Conservation (phyloP, 2,113 vertebrate genomes). For the Daubentonia madagascariensis region DNA sequence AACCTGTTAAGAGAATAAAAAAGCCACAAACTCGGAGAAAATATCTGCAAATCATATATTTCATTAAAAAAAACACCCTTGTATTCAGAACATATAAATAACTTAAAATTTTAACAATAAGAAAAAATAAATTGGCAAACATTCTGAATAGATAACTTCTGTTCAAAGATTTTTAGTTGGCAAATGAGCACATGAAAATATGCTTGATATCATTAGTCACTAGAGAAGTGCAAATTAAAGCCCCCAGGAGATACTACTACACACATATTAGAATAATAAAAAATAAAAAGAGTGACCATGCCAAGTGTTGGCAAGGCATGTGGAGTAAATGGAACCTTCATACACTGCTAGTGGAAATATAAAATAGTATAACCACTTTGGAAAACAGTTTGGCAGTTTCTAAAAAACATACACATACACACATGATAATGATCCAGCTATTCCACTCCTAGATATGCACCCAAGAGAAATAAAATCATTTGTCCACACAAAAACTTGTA, state of each 20-base stretch:
- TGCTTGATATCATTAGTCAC: not conserved
- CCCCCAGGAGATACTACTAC: not conserved
- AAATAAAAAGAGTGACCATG: not conserved
- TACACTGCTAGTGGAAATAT: not conserved
- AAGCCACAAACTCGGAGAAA: not conserved
- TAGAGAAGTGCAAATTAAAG: not conserved
- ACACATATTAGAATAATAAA: not conserved
- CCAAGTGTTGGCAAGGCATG: not conserved
- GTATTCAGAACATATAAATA: not conserved
- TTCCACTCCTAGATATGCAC: not conserved
- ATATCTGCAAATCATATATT: not conserved
- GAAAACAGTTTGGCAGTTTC: not conserved
- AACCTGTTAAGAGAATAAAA: not conserved
- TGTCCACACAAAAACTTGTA: not conserved
- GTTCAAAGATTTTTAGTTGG: not conserved
- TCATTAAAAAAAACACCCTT: not conserved
- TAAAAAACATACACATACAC: not conserved
- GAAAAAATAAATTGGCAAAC: not conserved
- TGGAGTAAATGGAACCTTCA: not conserved
- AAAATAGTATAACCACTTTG: not conserved
- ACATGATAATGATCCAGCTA: not conserved
- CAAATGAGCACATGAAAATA: not conserved
- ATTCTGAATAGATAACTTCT: not conserved
- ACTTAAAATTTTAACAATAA: not conserved
- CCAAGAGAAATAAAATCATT: not conserved